Conservation (phyloP, 2,113 vertebrate genomes). For the Catharus fuscescens region DNA sequence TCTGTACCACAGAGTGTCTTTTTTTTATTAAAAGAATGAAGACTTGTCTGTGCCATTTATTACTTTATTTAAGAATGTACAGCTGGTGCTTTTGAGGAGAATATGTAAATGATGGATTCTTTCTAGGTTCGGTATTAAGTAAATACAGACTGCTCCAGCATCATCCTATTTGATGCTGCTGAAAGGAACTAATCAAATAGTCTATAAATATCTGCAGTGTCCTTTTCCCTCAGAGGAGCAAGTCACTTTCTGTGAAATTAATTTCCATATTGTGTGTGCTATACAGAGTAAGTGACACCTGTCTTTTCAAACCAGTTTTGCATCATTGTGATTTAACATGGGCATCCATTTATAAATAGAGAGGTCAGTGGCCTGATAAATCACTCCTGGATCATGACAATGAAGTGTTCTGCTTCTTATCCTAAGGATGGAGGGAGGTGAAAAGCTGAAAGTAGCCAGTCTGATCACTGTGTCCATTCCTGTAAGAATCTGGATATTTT, state of each 20-base stretch:
- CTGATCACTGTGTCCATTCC: neutral
- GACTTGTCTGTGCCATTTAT: conserved; percentile 65
- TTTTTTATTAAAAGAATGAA: conserved; percentile 61
- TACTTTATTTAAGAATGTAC: conserved; percentile 64
- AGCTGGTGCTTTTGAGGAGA: conserved; percentile 62
- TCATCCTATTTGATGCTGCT: neutral
- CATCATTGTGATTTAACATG: neutral
- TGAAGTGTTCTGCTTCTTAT: neutral
- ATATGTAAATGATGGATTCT: conserved; percentile 60
- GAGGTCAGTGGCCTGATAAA: neutral
- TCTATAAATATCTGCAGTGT: conserved; percentile 8
- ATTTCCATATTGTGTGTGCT: neutral
- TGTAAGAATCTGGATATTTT: neutral
- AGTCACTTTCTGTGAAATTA: neutral
- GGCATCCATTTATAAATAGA: neutral
- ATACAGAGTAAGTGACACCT: neutral
- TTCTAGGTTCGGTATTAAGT: conserved; percentile 52
- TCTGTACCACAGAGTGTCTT: conserved; percentile 23
- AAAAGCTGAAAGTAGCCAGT: neutral
- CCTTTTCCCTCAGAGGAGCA: neutral
- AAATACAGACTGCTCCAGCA: conserved; percentile 14
- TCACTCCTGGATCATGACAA: neutral
- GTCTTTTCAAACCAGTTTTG: neutral
- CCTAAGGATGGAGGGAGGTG: neutral
- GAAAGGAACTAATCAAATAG: conserved; percentile 22